A percentile compares a stretch with the other conserved stretches of the same genome.
phyloP scores from a whole-genome alignment of 2,888 invertebrate species.

The Drosophila rubida region DNA sequence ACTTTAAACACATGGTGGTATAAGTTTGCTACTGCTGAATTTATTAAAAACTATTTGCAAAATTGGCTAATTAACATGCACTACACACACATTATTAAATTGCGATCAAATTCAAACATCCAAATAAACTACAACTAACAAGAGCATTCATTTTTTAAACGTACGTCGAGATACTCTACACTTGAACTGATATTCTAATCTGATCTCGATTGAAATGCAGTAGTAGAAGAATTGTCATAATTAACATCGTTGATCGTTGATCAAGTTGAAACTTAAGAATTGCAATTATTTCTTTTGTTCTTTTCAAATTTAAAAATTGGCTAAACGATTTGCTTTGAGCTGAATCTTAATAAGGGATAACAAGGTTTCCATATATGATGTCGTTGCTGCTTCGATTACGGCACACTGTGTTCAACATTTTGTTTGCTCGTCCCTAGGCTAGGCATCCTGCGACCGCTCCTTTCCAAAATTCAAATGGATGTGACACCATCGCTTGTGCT shows the following conservation, averaged over 20 bases:
- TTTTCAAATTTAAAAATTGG: constrained; percentile 1
- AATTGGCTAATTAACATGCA: constrained; percentile 68
- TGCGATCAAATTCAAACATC: constrained; percentile 7
- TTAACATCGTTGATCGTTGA: neutral
- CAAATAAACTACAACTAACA: constrained; percentile 22
- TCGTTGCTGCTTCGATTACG: constrained; percentile 36
- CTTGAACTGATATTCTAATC: constrained; percentile 16
- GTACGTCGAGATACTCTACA: neutral
- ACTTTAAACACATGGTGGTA: no score
- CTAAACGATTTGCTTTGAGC: constrained; percentile 23
- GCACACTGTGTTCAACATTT: neutral
- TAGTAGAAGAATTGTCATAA: constrained; percentile 17
- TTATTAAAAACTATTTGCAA: constrained; percentile 62
- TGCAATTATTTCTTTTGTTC: neutral
- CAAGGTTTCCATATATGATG: constrained; percentile 15
- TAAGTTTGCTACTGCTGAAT: constrained; percentile 42
- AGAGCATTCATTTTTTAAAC: constrained; percentile 23
- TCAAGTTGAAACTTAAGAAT: constrained; percentile 13
- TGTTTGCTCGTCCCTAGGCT: neutral
- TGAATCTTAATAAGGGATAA: constrained; percentile 21
- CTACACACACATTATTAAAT: constrained; percentile 33
- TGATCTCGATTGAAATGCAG: constrained; percentile 42
- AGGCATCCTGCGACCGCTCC: constrained; percentile 7
- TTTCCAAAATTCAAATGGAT: constrained; percentile 82
- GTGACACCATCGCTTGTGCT: constrained; percentile 83